Evolutionary conservation across 2,888 invertebrate genomes (phyloP), one percentile per base, ranked within the genome.

Genomic region (Neuroscelio doddi): DNA sequence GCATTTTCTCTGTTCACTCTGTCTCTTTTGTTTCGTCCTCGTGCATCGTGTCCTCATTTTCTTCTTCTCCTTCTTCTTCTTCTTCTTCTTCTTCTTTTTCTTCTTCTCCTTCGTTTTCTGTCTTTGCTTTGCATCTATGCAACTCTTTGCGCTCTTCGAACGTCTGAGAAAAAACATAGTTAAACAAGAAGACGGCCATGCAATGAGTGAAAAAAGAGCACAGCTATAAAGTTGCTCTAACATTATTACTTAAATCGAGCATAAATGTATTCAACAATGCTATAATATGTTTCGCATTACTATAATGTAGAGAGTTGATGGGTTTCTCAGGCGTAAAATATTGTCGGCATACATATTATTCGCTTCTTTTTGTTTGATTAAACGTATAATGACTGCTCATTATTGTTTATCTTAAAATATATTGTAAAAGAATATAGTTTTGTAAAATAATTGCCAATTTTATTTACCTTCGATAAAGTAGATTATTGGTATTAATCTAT

Each of bases 181-280:
- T 53, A 50, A 64, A 58, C 52, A 64, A 64, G 53, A 57, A 58
- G 58, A 58, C 53, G 49, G 45, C 58, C 53, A 52, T 50, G 52
- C 49, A 53, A 58, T 58, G 58, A 10, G 58, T 39, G 50, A 30
- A 24, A 65, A 65, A 56, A 59, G 49, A 51, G 46, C 49, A 50
- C 47, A 56, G 55, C 64, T 55, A 65, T 65, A 61, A 65, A 65
- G 55, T 55, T 64, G 21, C 21, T 12, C 53, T 50, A 55, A 58
- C 64, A 53, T 64, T 64, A 55, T 53, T 50, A 58, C 64, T 55
- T 53, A 64, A 64, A 64, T 64, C 64, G 64, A 53, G 64, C 64
- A 56, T 65, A 56, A 59, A 61, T 51, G 64, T 55, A 65, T 50
- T 65, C 64, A 65, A 65, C 64, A 64, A 51, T 55, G 51, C 59